Evolutionary conservation across 2,113 vertebrate genomes (phyloP).

Genomic region (Crotalus horridus): DNA sequence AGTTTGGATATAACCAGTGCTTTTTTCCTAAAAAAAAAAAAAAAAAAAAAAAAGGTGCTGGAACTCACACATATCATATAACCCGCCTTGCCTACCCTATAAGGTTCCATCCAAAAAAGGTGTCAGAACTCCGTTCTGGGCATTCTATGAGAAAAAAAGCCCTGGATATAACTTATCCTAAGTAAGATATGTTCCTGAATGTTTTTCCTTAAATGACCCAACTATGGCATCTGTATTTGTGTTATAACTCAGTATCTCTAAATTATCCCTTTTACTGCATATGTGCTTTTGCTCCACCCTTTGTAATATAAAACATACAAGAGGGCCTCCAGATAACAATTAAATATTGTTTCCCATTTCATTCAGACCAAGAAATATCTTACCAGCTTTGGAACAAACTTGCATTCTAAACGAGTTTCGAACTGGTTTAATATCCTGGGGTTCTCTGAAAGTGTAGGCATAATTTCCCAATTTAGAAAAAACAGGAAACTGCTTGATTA

Average conservation of each 20-base stretch:
- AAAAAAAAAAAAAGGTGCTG: too few relatives aligned
- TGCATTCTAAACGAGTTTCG: not conserved
- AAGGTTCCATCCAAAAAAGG: too few relatives aligned
- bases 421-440: not conserved
- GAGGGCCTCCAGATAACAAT: not conserved
- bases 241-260: not conserved
- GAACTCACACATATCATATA: too few relatives aligned
- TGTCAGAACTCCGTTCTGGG: too few relatives aligned
- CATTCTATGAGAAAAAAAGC: too few relatives aligned
- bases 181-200: not conserved
- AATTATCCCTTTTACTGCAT: not conserved
- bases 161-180: not conserved
- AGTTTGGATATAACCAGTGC: not conserved
- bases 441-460: not conserved
- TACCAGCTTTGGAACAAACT: not conserved
- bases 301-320: not conserved
- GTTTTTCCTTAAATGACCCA: not conserved
- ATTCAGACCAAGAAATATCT: not conserved
- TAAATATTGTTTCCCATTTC: not conserved
- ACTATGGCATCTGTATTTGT: not conserved
- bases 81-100: too few relatives aligned
- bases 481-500: not conserved
- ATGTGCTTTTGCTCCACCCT: not conserved
- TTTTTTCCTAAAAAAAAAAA: too few relatives aligned
- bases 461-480: not conserved